A percentile compares a stretch with the other conserved stretches of the same genome.
phyloP scores from a whole-genome alignment of 1,140 invertebrate species.

The Danaus plexippus region DNA sequence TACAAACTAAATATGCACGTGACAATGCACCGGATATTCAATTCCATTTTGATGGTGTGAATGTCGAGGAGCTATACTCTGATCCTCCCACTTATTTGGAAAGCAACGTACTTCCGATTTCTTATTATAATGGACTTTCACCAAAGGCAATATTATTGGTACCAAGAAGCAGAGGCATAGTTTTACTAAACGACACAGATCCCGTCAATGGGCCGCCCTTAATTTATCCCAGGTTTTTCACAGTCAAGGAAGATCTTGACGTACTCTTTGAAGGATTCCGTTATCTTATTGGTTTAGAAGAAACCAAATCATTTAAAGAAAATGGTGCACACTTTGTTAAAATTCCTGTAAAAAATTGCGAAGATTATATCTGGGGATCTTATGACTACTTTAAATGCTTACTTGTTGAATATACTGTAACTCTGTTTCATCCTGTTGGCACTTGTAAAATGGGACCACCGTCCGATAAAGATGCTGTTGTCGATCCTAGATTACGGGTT shows the following conservation, averaged over 20 bases:
- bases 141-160: conserved; percentile 74
- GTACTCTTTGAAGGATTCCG: conserved; percentile 73
- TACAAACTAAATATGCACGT: conserved; percentile 64
- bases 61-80: conserved; percentile 57
- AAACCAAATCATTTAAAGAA: conserved; percentile 73
- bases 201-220: conserved; percentile 80
- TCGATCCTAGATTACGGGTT: conserved; percentile 78
- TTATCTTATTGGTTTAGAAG: conserved; percentile 68
- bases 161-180: conserved; percentile 79
- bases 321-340: conserved; percentile 72
- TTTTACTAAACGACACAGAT: conserved; percentile 77
- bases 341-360: conserved; percentile 67
- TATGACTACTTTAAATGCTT: conserved; percentile 80
- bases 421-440: conserved; percentile 83
- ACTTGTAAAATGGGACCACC: conserved; percentile 88
- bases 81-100: conserved; percentile 62
- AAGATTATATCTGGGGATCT: conserved; percentile 70
- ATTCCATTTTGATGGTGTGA: conserved; percentile 73
- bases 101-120: conserved; percentile 57
- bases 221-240: conserved; percentile 85
- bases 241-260: conserved; percentile 75
- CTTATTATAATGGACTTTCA: conserved; percentile 58
- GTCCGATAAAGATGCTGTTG: conserved; percentile 78
- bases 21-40: conserved; percentile 75
- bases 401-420: conserved; percentile 76